phyloP scores from a whole-genome alignment of 2,113 vertebrate genomes.

The Tupaia chinensis region DNA sequence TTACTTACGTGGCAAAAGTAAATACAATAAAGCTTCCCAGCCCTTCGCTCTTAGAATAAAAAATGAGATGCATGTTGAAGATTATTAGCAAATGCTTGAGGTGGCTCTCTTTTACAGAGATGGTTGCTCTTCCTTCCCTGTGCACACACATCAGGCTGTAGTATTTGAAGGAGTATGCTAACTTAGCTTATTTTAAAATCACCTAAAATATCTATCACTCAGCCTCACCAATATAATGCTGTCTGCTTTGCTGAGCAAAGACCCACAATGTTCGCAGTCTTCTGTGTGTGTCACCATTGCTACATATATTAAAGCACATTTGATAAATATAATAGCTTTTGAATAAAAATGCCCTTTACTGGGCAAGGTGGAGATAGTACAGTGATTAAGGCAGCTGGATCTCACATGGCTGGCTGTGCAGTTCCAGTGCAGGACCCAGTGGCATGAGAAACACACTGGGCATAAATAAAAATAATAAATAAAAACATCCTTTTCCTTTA shows the following conservation, averaged over 20 bases:
- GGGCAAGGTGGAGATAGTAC: too few species aligned
- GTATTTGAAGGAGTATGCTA: not conserved
- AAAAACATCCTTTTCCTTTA: constrained; percentile 62
- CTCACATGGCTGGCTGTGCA: too few species aligned
- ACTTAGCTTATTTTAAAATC: constrained; percentile 56
- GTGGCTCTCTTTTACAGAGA: not conserved
- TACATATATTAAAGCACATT: not conserved
- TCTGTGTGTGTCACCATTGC: constrained; percentile 59
- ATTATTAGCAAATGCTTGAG: not conserved
- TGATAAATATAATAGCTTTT: constrained; percentile 60
- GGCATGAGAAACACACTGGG: too few species aligned
- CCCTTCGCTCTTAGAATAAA: not conserved
- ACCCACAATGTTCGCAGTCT: constrained; percentile 35
- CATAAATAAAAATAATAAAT: constrained; percentile 2
- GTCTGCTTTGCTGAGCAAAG: constrained; percentile 52
- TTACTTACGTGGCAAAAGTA: not conserved
- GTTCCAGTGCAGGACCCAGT: too few species aligned
- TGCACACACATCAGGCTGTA: not conserved
- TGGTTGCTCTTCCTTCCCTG: not conserved
- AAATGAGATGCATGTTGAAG: not conserved
- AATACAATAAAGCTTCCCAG: not conserved
- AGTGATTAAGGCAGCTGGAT: too few species aligned
- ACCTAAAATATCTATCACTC: constrained; percentile 75
- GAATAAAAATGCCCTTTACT: constrained; percentile 72
- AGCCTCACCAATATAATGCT: constrained; percentile 71